phyloP scores from a whole-genome alignment of 2,113 vertebrate genomes.

The Empidonax traillii region DNA sequence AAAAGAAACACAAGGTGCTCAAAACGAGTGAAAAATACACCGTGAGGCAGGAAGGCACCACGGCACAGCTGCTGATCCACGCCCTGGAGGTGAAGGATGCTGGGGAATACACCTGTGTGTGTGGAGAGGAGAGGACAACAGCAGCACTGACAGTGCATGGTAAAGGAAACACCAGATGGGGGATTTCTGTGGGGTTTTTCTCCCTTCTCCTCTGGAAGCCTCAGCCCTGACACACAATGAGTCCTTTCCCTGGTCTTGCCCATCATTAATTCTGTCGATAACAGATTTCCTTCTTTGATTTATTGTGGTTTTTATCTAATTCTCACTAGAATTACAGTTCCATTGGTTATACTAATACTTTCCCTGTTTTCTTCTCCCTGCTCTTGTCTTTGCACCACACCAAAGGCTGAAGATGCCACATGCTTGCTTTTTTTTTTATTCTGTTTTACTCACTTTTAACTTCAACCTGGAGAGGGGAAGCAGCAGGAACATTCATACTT shows the following conservation, averaged over 20 bases:
- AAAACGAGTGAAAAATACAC: constrained; percentile 58
- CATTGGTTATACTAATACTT: background rate
- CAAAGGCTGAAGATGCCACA: background rate
- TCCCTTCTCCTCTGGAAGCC: background rate
- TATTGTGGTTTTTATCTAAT: background rate
- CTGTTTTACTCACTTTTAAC: background rate
- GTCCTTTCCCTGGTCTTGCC: background rate
- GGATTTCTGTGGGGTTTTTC: rapidly evolving
- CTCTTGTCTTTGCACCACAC: background rate
- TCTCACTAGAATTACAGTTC: background rate
- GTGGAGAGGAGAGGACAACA: constrained; percentile 74
- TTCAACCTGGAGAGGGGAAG: background rate
- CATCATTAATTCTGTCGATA: background rate
- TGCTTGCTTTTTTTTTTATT: rapidly evolving
- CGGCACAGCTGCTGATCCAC: constrained; percentile 69
- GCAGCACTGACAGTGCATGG: constrained; percentile 80
- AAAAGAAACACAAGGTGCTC: constrained; percentile 71
- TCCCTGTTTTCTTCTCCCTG: background rate
- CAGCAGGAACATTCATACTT: background rate
- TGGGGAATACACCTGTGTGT: constrained; percentile 73
- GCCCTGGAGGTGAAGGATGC: constrained; percentile 69
- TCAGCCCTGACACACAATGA: background rate
- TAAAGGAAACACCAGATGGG: constrained; percentile 43
- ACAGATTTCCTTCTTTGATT: background rate
- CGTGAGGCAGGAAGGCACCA: constrained; percentile 57